Conservation (phyloP, 1,140 invertebrate genomes). For the Orius laevigatus region DNA sequence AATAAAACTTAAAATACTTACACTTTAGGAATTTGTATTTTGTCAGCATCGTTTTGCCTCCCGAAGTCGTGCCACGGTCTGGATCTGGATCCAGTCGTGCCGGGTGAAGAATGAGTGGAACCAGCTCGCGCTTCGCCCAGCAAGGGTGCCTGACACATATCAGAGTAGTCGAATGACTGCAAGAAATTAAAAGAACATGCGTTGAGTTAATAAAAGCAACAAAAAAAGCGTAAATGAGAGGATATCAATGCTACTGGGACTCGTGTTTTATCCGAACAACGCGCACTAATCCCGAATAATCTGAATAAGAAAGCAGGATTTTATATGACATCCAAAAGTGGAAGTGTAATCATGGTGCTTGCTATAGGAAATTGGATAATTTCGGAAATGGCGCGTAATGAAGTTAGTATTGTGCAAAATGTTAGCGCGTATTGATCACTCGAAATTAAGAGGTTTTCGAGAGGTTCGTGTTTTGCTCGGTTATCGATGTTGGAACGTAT, state of each 20-base stretch:
- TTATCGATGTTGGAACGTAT: too few species aligned
- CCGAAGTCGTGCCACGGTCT: slow-evolving; percentile 84
- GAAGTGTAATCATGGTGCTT: neutral
- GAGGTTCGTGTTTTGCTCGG: too few species aligned
- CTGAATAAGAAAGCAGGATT: too few species aligned
- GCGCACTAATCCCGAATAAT: too few species aligned
- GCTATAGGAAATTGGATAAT: too few species aligned
- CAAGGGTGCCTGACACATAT: slow-evolving; percentile 49
- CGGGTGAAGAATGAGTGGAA: slow-evolving; percentile 25
- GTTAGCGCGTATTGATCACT: too few species aligned
- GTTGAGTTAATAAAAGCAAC: neutral
- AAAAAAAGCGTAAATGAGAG: neutral
- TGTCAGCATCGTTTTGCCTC: slow-evolving; percentile 80
- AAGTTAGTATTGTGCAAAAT: too few species aligned
- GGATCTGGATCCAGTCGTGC: slow-evolving; percentile 50
- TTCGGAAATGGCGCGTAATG: too few species aligned
- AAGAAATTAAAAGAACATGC: slow-evolving; percentile 20
- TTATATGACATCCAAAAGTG: neutral
- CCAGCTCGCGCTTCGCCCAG: slow-evolving; percentile 22
- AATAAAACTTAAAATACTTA: slow-evolving; percentile 58
- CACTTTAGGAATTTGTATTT: slow-evolving; percentile 96
- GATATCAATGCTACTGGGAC: too few species aligned
- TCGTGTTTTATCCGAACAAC: too few species aligned
- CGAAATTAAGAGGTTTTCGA: too few species aligned
- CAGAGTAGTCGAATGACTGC: slow-evolving; percentile 76